Base-by-base conservation (phyloP, 2,113 vertebrate genomes). In the Nothocercus nigrocapillus region DNA sequence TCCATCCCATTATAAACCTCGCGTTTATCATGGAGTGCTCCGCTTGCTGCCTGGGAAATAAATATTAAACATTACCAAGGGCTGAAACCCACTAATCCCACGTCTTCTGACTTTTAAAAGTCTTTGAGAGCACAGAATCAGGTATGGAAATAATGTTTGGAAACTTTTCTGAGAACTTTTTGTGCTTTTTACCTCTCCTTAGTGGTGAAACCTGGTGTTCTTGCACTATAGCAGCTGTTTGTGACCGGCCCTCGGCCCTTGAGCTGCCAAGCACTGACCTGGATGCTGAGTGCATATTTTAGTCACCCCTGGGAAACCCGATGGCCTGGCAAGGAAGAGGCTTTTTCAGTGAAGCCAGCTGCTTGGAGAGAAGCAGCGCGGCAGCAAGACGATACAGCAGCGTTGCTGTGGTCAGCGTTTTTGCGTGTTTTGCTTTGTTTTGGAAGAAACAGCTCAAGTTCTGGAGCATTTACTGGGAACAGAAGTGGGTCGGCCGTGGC, bases 321-420 rank as follows among this genome's bases (percentile, higher is more conserved):
- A 16, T 54, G 85, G 82, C 14, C 42, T 63, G 62, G 64, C 24
- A 25, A 32, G 77, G 59, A 51, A 49, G 54, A 62, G 34, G 14
- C 34, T 61, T 42, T 62, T 61, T 21, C 76, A 34, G 49, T 49
- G 25, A 8, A 19, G 4, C 36, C 66, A n/a, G 38, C 81, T 45
- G 76, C 64, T 72, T 2, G 13, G 42, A 53, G 53, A 27, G 14
- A 15, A 63, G 62, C 40, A 72, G 24, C 3, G 7, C 2, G 25
- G 61, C 56, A 58, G 87, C 28, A 22, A 27, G 9, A 28, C 4
- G 49, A 42, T 34, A 59, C 30, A 25, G 74, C 38, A 7, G 1
- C 1, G 1, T 15, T 8, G 0, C 15, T 2, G 36, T 3, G 40
- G 17, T 34, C 13, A 68, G 75, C 25, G 49, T 6, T 13, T 28